Evolutionary conservation across 2,888 invertebrate genomes (phyloP), one percentile per base, ranked within the genome.

Genomic region (Thymelicus lineola): DNA sequence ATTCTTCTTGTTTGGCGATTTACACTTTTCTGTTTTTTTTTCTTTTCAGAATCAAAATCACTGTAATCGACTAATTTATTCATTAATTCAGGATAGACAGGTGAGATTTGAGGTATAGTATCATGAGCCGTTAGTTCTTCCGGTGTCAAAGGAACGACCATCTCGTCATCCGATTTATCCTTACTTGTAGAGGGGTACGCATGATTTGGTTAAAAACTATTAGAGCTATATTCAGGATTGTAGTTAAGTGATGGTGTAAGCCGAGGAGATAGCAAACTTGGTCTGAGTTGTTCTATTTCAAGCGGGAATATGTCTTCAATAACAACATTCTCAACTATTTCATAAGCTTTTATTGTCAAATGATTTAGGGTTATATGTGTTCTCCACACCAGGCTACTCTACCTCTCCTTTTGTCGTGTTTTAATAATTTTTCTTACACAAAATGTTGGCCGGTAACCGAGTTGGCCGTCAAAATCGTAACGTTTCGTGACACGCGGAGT

Each of bases 41-140:
- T 65, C 70, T 71, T 73, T 72, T 62, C 65, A 20, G 66, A 59
- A 62, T 70, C 73, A 69, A 71, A 58, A 57, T 69, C 69, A 71
- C 71, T 73, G 57, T 73, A 73, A 71, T 73, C 71, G 42, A 73
- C 73, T 64, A 64, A 45, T 45, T 64, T 45, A 42, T 65, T 65
- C 65, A 42, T 65, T 57, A 45, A 55, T 65, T 65, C 57, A 65
- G 57, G 38, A 45, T 14, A 65, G 45, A 45, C 15, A 45, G 65
- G 3, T 45, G 65, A 14, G 17, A 50, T 50, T 6, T 50, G 3
- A 17, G 50, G 50, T 45, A 48, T 14, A 48, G 50, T 50, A 17
- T 50, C 50, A 50, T 50, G 50, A 50, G 50, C 9, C 17, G 17
- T 38, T 38, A 38, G 48, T 48, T 48, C 15, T 48, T 48, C 6